A percentile compares a stretch with the other conserved stretches of the same genome.
Evolutionary conservation across 2,888 invertebrate species (phyloP).

Genomic region (Macrophya alboannulata): DNA sequence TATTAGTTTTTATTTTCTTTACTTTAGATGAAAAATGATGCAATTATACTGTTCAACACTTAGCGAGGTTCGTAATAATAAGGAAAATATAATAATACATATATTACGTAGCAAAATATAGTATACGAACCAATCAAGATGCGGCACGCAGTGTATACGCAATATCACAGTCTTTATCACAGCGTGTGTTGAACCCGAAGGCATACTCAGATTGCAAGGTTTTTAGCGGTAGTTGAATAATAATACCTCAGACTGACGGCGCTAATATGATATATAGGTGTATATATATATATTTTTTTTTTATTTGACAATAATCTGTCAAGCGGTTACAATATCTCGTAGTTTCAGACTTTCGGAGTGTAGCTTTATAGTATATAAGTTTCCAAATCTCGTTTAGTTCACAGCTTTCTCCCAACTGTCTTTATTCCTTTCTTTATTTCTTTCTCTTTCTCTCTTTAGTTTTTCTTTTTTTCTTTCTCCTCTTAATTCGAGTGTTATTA

Average conservation of each 20-base stretch:
- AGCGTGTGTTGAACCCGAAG: constrained; percentile 64
- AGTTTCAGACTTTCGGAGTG: neutral
- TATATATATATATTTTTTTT: too few relatives aligned
- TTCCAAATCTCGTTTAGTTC: constrained; percentile 8
- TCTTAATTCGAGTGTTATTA: too few relatives aligned
- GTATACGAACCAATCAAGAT: constrained; percentile 25
- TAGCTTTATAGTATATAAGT: neutral
- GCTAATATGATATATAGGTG: neutral
- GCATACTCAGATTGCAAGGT: neutral
- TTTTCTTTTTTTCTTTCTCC: neutral
- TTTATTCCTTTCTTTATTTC: neutral
- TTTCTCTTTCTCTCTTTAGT: neutral
- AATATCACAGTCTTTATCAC: constrained; percentile 70
- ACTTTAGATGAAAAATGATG: neutral
- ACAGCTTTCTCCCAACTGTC: neutral
- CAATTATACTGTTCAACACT: neutral
- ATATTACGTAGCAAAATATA: neutral
- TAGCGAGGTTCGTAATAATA: neutral
- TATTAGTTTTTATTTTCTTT: too few relatives aligned
- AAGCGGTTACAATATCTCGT: neutral
- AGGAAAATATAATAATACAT: neutral
- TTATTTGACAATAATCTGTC: neutral
- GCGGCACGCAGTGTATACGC: constrained; percentile 51
- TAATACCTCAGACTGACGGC: neutral
- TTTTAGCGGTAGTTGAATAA: neutral